These are phyloP conservation scores for Cyrtodaria siliqua DNA, from an alignment of 2,888 invertebrate genomes.

Conservation along the genomic window DNA sequence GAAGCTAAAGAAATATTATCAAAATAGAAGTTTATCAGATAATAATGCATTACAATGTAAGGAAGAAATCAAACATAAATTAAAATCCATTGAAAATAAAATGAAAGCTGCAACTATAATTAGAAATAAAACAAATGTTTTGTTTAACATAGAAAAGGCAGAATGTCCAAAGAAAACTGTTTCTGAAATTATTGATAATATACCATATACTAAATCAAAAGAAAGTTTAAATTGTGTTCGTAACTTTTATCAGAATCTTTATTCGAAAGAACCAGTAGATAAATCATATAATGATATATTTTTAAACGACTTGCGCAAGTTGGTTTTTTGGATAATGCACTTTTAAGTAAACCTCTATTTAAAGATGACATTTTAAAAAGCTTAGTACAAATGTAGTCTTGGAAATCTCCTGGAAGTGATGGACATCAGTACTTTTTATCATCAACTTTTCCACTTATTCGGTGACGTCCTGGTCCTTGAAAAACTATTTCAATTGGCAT, in stretches of 20 bases:
- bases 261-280: conserved; percentile 26
- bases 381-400: conserved; percentile 16
- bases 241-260: conserved; percentile 23
- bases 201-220: no score
- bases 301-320: conserved; percentile 23
- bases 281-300: conserved; percentile 1
- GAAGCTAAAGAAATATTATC: no score
- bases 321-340: background rate
- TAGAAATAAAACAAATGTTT: conserved; percentile 9
- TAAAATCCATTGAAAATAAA: no score
- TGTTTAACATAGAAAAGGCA: no score
- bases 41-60: no score
- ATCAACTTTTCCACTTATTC: conserved; percentile 32
- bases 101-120: no score
- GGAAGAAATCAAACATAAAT: no score
- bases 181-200: no score
- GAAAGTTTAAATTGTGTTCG: conserved; percentile 21
- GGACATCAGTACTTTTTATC: conserved; percentile 24
- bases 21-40: no score
- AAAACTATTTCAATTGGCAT: conserved; percentile 12
- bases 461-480: conserved; percentile 25
- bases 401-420: conserved; percentile 39
- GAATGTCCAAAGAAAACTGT: no score
- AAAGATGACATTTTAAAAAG: conserved; percentile 11
- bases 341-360: conserved; percentile 4